These are phyloP conservation scores for Lanius ludovicianus DNA, from an alignment of 2,113 vertebrate species.

Conservation along the genomic window DNA sequence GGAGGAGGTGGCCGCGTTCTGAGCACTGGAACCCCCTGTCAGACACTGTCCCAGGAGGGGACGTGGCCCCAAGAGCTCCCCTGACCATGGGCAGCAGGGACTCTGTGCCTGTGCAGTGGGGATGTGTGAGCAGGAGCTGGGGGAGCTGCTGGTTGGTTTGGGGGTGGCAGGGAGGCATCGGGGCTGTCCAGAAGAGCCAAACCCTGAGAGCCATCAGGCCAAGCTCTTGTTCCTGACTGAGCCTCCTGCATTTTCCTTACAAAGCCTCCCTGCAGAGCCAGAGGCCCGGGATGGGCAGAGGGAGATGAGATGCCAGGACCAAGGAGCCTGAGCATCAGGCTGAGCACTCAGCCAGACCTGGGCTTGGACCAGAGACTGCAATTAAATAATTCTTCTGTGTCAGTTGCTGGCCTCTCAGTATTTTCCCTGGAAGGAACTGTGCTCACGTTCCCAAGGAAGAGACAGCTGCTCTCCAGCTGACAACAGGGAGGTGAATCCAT, in stretches of 20 bases:
- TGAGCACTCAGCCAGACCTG: not conserved
- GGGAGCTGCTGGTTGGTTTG: too few relatives aligned
- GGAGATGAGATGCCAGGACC: not conserved
- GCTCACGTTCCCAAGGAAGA: fast-evolving
- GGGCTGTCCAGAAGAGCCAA: not conserved
- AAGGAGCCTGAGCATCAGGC: not conserved
- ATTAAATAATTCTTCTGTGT: not conserved
- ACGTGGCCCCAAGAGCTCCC: fast-evolving
- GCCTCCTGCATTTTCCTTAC: not conserved
- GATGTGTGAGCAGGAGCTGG: fast-evolving
- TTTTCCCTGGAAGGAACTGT: not conserved
- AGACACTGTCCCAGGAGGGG: not conserved
- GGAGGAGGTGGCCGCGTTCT: slow-evolving; percentile 69
- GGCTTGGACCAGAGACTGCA: not conserved
- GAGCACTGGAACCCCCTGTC: not conserved
- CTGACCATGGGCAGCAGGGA: not conserved
- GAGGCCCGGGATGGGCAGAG: fast-evolving
- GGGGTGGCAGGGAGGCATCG: not conserved
- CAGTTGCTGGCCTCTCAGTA: not conserved
- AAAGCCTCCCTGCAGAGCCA: not conserved
- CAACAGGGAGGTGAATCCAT: fast-evolving
- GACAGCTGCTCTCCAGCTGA: not conserved
- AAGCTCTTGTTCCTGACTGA: not conserved
- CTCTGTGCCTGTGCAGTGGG: fast-evolving
- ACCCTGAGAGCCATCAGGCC: not conserved